A percentile compares a stretch with the other conserved stretches of the same genome.
These are phyloP conservation scores for Elachura formosa DNA, from an alignment of 2,113 vertebrate genomes.

Conservation along the genomic window DNA sequence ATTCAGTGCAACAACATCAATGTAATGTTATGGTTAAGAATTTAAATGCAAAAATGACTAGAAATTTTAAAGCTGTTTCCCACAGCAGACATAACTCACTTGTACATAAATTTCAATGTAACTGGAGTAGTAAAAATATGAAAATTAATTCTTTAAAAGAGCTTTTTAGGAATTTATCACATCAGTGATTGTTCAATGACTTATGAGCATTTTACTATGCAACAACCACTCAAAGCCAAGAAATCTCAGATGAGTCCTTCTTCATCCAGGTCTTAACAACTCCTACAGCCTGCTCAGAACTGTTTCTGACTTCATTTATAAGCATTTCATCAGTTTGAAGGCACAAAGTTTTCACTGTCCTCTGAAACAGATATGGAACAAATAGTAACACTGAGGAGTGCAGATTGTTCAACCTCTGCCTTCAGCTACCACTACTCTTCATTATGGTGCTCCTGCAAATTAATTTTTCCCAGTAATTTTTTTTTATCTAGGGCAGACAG, in stretches of 20 bases:
- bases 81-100: background rate
- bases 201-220: background rate
- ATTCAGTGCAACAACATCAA: background rate
- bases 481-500: background rate
- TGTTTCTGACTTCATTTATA: background rate
- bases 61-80: conserved; percentile 1
- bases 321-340: background rate
- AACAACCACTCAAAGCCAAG: background rate
- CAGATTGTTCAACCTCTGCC: background rate
- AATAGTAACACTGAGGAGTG: fast-evolving
- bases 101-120: background rate
- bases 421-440: background rate
- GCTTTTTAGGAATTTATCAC: background rate
- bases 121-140: background rate
- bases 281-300: background rate
- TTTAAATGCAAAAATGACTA: background rate
- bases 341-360: fast-evolving
- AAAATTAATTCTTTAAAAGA: background rate
- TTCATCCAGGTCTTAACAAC: background rate
- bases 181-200: background rate
- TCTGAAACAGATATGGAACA: background rate
- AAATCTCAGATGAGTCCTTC: background rate
- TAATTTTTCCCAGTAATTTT: background rate
- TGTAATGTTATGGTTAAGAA: background rate
- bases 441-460: background rate